phyloP scores from a whole-genome alignment of 2,888 invertebrate species.

The Eristalinus aeneus region DNA sequence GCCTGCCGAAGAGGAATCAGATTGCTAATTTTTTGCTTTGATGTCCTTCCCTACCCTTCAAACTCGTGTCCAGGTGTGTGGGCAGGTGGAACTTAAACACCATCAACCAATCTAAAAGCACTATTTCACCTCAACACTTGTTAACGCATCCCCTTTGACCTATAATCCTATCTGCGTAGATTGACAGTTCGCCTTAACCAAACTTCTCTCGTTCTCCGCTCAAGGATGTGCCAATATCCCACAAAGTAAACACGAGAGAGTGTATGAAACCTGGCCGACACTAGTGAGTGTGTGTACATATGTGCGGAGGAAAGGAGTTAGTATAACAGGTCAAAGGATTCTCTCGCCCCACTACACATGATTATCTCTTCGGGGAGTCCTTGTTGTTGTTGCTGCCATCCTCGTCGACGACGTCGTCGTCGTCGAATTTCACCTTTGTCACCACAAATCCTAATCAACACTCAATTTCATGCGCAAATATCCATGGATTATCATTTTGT shows the following conservation, averaged over 20 bases:
- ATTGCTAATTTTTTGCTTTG: slow-evolving; percentile 43
- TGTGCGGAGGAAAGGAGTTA: neutral
- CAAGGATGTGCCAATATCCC: slow-evolving; percentile 29
- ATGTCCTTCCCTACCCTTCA: neutral
- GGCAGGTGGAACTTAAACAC: slow-evolving; percentile 19
- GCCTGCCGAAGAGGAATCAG: neutral
- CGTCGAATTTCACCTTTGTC: slow-evolving; percentile 59
- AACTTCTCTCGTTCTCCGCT: slow-evolving; percentile 15
- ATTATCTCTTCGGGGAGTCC: slow-evolving; percentile 21
- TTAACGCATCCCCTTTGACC: slow-evolving; percentile 29
- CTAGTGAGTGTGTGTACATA: neutral
- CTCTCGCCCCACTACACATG: neutral
- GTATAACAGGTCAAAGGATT: slow-evolving; percentile 36
- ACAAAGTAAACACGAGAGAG: slow-evolving; percentile 30
- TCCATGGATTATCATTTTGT: slow-evolving; percentile 57
- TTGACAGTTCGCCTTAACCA: slow-evolving; percentile 58
- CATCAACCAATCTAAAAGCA: slow-evolving; percentile 63
- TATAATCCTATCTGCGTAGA: slow-evolving; percentile 32
- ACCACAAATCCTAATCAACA: slow-evolving; percentile 68
- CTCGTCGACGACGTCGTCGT: neutral
- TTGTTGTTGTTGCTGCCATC: neutral
- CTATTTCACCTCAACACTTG: slow-evolving; percentile 58
- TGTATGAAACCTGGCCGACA: neutral
- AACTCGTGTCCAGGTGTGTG: no score
- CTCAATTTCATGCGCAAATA: slow-evolving; percentile 67